Base-by-base conservation (phyloP, 2,113 vertebrate species). In the Festucalex cinctus region DNA sequence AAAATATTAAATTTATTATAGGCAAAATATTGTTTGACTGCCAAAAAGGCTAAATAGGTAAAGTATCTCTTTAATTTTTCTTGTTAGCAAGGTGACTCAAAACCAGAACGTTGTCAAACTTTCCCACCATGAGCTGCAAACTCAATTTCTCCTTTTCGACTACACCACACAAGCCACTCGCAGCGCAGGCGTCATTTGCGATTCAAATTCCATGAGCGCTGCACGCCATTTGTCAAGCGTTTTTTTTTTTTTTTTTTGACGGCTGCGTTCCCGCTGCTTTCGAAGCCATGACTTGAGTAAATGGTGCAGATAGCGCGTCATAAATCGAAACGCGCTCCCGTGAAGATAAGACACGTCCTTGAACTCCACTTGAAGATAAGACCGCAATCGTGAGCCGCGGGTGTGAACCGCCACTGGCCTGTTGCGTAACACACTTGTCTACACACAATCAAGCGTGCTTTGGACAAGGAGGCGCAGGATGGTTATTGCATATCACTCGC, bases 51-150 rank as follows among this genome's bases (percentile, higher is more conserved):
- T n/a, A n/a, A n/a, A n/a, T n/a, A n/a, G n/a, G n/a, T n/a, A n/a
- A n/a, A n/a, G n/a, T n/a, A n/a, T n/a, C n/a, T n/a, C n/a, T n/a
- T n/a, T n/a, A n/a, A n/a, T n/a, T n/a, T 65, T 70, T 13, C 63
- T 36, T 75, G 70, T 76, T 75, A 77, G 69, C 81, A 84, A 85
- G 85, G 84, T 88, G 86, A 88, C 86, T 84, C 85, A 73, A 70
- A 74, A 59, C 77, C 71, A 76, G 77, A 85, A 79, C 77, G 75
- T 9, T 49, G 46, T 49, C 43, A 85, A 83, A 78, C 59, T 53
- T 85, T 82, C 82, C 78, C 65, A 66, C 77, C 80, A 73, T 73
- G 57, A 83, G 78, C 74, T 60, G 79, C 66, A 58, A n/a, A n/a
- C 72, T 67, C 63, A 66, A 84, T 44, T 16, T 28, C 6, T 7